Evolutionary conservation across 2,888 invertebrate species (phyloP), one percentile per base, ranked within the genome.

Genomic region (Mayetiola destructor): DNA sequence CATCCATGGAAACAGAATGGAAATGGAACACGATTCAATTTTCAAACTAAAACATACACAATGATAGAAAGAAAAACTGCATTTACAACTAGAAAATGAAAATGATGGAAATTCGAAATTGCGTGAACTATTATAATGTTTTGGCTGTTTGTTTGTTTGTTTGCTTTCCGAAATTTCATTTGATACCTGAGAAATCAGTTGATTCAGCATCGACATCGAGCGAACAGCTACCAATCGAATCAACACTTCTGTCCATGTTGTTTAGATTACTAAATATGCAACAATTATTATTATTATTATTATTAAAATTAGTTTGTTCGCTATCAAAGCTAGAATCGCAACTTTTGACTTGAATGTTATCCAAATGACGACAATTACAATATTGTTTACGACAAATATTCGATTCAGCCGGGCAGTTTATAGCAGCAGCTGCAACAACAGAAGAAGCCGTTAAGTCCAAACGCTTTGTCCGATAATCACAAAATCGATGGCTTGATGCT

Each of bases 161-260:
- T 23, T 48, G 27, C 4, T 27, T 23, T 27, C n/a, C n/a, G n/a
- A 48, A 48, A 16, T 39, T 23, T 27, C 14, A 48, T 27, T 8
- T 6, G 48, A 48, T 82, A 84, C 84, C 84, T 83, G 83, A 80
- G 66, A 82, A 78, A 66, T 84, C 83, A 60, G 81, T 81, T 67
- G 82, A 80, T 73, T 67, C 73, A 59, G 82, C 84, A 67, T 89
- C 88, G 71, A 86, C 85, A 72, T 89, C 88, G 67, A 89, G 76
- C 63, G 88, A 88, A 74, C 88, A 89, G 75, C 85, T 85, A 65
- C 88, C 88, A 66, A 88, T 88, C 58, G 88, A 88, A 72, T 89
- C 89, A 73, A 84, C 79, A 27, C 85, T 85, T 64, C 81, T 80
- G 74, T 84, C 84, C 84, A 84, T 84, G 60, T 75, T 75, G 72